Conservation (phyloP, 2,888 invertebrate species). For the Laothoe populi region DNA sequence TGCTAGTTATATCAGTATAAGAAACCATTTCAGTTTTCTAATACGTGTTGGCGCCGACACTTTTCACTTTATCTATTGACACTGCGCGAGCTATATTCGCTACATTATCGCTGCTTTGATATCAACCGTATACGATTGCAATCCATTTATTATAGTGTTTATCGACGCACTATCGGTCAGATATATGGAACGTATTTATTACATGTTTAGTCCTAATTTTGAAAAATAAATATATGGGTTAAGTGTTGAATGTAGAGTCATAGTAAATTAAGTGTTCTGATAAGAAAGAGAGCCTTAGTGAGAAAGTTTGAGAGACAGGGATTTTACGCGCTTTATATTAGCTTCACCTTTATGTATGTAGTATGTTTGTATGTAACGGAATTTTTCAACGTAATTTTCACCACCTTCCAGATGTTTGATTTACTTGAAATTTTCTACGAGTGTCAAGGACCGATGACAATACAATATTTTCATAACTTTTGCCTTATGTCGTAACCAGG, state of each 20-base stretch:
- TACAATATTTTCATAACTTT: too few species aligned
- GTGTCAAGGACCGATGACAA: too few species aligned
- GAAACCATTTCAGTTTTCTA: neutral
- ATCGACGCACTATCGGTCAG: slow-evolving; percentile 44
- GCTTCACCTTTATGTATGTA: too few species aligned
- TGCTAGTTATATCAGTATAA: neutral
- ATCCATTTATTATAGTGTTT: slow-evolving; percentile 33
- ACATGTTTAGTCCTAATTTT: neutral
- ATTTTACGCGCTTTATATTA: too few species aligned
- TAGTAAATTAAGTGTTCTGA: neutral
- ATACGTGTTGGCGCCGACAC: neutral
- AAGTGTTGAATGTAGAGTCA: too few species aligned
- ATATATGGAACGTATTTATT: neutral
- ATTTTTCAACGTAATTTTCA: too few species aligned
- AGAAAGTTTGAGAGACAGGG: too few species aligned
- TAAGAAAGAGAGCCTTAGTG: too few species aligned
- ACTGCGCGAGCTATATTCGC: slow-evolving; percentile 40
- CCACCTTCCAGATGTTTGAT: too few species aligned
- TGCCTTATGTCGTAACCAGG: too few species aligned
- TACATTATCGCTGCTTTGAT: slow-evolving; percentile 33
- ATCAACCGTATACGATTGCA: slow-evolving; percentile 40
- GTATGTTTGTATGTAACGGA: too few species aligned
- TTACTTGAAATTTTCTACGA: too few species aligned
- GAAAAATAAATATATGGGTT: neutral
- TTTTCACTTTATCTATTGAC: slow-evolving; percentile 40